phyloP scores from a whole-genome alignment of 2,113 vertebrate species.

The Nannospalax galili region DNA sequence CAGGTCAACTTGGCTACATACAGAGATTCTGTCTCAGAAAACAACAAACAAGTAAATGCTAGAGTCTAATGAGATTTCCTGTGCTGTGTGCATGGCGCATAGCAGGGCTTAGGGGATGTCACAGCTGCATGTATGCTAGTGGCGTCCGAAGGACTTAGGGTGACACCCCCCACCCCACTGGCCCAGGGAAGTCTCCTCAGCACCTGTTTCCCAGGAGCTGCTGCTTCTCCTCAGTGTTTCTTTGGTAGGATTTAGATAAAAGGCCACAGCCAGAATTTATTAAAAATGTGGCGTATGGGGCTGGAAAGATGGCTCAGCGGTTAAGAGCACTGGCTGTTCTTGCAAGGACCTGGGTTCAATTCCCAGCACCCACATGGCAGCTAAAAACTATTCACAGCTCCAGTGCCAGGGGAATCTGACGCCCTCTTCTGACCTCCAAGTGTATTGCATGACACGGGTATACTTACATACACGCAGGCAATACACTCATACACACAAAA shows the following conservation, averaged over 20 bases:
- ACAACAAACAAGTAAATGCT: background rate
- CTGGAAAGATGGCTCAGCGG: no score
- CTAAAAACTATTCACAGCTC: no score
- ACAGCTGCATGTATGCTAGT: no score
- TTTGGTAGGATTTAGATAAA: background rate
- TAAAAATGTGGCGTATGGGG: background rate
- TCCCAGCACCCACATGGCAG: no score
- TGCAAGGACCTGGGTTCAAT: no score
- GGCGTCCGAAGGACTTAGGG: background rate
- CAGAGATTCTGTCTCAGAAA: background rate
- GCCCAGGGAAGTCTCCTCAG: background rate
- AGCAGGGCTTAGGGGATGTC: fast-evolving
- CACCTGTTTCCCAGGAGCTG: background rate
- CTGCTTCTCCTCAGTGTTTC: background rate
- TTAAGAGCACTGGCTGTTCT: no score
- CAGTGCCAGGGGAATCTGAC: no score
- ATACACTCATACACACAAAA: no score
- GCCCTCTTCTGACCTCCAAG: no score
- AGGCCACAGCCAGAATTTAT: background rate
- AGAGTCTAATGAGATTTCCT: background rate
- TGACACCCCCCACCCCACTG: no score
- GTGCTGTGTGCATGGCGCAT: fast-evolving
- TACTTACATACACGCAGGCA: no score
- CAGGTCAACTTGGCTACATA: background rate
- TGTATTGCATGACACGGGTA: no score